phyloP scores from a whole-genome alignment of 2,888 invertebrate genomes.

The Ephialtes manifestator region DNA sequence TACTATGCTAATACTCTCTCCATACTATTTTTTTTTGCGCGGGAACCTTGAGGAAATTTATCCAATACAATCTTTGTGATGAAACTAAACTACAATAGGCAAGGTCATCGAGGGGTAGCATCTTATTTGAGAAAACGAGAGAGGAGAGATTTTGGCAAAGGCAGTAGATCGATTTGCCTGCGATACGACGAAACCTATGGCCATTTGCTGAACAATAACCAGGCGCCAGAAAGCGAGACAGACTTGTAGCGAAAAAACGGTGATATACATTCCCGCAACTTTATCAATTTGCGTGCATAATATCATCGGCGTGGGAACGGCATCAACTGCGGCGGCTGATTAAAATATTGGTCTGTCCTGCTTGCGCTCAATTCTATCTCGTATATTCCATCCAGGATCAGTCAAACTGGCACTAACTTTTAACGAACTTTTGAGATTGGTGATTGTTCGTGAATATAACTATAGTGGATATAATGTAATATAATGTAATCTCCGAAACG shows the following conservation, averaged over 20 bases:
- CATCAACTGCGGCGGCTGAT: slow-evolving; percentile 28
- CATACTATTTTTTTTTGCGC: no score
- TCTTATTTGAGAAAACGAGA: not conserved
- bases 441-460: not conserved
- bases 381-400: slow-evolving; percentile 14
- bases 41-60: not conserved
- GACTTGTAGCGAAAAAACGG: not conserved
- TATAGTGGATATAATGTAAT: not conserved
- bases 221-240: not conserved
- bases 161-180: not conserved
- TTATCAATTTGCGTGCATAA: slow-evolving; percentile 42
- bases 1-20: no score
- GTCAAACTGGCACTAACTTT: slow-evolving; percentile 1
- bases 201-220: not conserved
- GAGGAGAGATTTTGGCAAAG: not conserved
- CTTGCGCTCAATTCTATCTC: not conserved
- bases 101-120: not conserved
- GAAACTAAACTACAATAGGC: not conserved
- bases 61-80: not conserved
- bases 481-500: not conserved
- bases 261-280: slow-evolving; percentile 25
- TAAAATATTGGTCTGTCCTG: slow-evolving; percentile 26
- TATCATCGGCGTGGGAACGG: slow-evolving; percentile 24
- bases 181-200: slow-evolving; percentile 2
- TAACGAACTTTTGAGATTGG: not conserved